These are phyloP conservation scores for Tiliqua scincoides DNA, from an alignment of 2,113 vertebrate genomes.

Conservation along the genomic window DNA sequence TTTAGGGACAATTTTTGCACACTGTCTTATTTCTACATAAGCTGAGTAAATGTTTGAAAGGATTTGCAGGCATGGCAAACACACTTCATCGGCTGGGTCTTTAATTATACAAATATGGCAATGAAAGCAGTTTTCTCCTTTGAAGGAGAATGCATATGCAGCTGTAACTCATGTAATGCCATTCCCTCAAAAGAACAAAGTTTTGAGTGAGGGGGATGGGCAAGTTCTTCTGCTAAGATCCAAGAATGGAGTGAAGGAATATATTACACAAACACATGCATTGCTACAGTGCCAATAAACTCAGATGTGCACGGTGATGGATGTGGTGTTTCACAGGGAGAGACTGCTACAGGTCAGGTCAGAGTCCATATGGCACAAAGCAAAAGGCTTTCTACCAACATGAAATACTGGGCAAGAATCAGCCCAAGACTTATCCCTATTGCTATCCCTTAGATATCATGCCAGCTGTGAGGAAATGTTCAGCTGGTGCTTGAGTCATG, in stretches of 20 bases:
- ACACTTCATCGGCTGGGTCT: not conserved
- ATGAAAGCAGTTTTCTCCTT: not conserved
- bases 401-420: not conserved
- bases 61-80: not conserved
- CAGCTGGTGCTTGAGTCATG: not conserved
- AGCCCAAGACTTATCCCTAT: not conserved
- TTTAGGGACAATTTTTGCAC: not conserved
- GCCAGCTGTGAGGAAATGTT: not conserved
- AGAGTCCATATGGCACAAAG: not conserved
- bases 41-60: not conserved
- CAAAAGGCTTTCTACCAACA: not conserved
- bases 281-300: not conserved
- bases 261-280: not conserved
- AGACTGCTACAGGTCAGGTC: not conserved
- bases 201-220: not conserved
- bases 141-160: not conserved
- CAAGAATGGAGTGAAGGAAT: not conserved
- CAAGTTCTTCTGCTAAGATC: not conserved
- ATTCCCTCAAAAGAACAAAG: not conserved
- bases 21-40: not conserved
- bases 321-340: not conserved
- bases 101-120: conserved; percentile 28
- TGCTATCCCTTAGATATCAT: not conserved
- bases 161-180: not conserved
- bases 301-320: not conserved